Evolutionary conservation across 2,888 invertebrate species (phyloP).

Genomic region (Stenchaetothrips biformis): DNA sequence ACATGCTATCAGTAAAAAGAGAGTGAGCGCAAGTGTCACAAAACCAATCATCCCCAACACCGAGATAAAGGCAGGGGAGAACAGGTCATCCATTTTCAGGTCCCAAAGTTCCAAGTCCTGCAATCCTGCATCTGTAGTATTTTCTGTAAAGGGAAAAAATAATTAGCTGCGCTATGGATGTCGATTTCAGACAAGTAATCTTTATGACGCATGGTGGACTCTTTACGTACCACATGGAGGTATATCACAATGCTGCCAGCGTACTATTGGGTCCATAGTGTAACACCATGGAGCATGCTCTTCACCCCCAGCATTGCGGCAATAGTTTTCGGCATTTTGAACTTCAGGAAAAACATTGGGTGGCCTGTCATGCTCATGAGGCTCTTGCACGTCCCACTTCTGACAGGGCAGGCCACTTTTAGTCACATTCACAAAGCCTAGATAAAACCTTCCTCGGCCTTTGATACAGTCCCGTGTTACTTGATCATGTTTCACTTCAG

Average conservation of each 20-base stretch:
- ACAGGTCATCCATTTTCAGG: background rate
- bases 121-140: background rate
- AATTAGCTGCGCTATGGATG: background rate
- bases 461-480: slow-evolving; percentile 84
- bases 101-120: background rate
- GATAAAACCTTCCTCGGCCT: slow-evolving; percentile 85
- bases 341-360: slow-evolving; percentile 88
- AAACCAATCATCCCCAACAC: background rate
- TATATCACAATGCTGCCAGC: slow-evolving; percentile 92
- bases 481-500: slow-evolving; percentile 72
- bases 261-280: slow-evolving; percentile 69
- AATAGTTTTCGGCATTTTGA: slow-evolving; percentile 81
- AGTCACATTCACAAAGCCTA: slow-evolving; percentile 80
- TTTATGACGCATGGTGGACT: background rate
- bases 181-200: background rate
- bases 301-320: slow-evolving; percentile 91
- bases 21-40: background rate
- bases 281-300: slow-evolving; percentile 94
- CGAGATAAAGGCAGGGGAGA: background rate
- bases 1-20: background rate
- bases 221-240: slow-evolving; percentile 65
- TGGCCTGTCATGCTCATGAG: slow-evolving; percentile 82
- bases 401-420: slow-evolving; percentile 81
- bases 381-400: slow-evolving; percentile 80
- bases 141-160: slow-evolving; percentile 14